Evolutionary conservation across 2,797 vertebrate genomes (phyloP), one percentile per base, ranked within the genome.

Genomic region (Onychomys arenicola): DNA sequence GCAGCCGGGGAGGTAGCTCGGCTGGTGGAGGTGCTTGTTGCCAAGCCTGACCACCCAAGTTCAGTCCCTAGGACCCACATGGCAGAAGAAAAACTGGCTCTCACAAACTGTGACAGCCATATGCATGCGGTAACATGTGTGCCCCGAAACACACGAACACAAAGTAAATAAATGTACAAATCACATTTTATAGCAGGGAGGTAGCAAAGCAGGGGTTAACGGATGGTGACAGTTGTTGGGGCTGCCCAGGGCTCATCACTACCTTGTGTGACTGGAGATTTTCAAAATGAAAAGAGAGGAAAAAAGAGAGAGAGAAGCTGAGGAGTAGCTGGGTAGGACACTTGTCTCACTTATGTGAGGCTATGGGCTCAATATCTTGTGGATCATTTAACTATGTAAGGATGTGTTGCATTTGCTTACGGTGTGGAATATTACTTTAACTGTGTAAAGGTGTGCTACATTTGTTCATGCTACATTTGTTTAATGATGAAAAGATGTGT

Each of bases 161-260:
- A 12, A 29, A 37, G 34, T 37, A 71, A 71, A 16, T 7, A 49
- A 23, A 37, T 11, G 84, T 37, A 37, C 17, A 71, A 52, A 14
- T 10, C 34, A 65, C 6, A 32, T 21, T 12, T 25, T 61, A 52
- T 5, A 14, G 5, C 5, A 57, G 49, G 29, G 21, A 81, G 32
- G 40, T 59, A 49, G 21, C n/a, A 27, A 75, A 27, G 11, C 2
- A 32, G 11, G 27, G 49, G 67, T 5, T 46, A n/a, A 5, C 37
- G 10, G 73, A 2, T 1, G 19, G 75, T 0, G 52, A 17, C 21
- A 1, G 65, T 16, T 13, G 16, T 32, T 55, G 63, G 49, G 34
- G 29, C 71, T 16, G 46, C 37, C 5, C 0, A 52, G 75, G 10
- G 19, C 14, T 0, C 40, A 0, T 11, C 63, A 25, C 29, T 32